Evolutionary conservation across 2,797 vertebrate species (phyloP), one percentile per base, ranked within the genome.

Genomic region (Fistularia commersonii): DNA sequence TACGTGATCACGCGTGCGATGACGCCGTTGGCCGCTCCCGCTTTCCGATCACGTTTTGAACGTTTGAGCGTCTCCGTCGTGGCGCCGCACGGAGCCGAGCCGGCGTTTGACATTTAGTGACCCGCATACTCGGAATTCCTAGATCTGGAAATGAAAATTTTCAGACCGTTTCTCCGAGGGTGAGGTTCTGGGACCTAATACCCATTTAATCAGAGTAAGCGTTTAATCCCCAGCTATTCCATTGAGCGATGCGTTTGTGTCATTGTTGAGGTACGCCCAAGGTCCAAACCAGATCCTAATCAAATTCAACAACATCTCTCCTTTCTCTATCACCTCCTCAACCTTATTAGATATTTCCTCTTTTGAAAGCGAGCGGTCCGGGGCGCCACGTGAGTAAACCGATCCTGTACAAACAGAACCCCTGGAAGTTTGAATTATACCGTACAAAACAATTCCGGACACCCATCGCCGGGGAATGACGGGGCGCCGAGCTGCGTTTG

Each of bases 341-440:
- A 32, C 48, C 77, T 78, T 78, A 84, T 83, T 72, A 61, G 80
- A 84, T 75, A 81, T 76, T 81, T 84, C 78, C 74, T 51, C 35
- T 57, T 33, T 66, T 66, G 45, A 37, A 46, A 60, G 58, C 48
- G 41, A 6, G 32, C 41, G 53, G 49, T 64, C 61, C 57, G n/a
- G 15, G 51, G 48, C 36, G 64, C 5, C 6, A 52, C 52, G 56
- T 66, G 43, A 58, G 76, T 72, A 74, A 82, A 66, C 45, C 33
- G 59, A 83, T 66, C 77, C 57, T 84, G 46, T 44, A 71, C 76
- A 64, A 82, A 82, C 76, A 81, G 50, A 68, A 50, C 57, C 52
- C 62, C 70, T 69, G 65, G 57, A 82, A 79, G 55, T 77, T 78
- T 0, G 32, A 59, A 74, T 76, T 45, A 56, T 67, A 40, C 64